Evolutionary conservation across 2,797 vertebrate species (phyloP).

Genomic region (Sebastes taczanowskii): DNA sequence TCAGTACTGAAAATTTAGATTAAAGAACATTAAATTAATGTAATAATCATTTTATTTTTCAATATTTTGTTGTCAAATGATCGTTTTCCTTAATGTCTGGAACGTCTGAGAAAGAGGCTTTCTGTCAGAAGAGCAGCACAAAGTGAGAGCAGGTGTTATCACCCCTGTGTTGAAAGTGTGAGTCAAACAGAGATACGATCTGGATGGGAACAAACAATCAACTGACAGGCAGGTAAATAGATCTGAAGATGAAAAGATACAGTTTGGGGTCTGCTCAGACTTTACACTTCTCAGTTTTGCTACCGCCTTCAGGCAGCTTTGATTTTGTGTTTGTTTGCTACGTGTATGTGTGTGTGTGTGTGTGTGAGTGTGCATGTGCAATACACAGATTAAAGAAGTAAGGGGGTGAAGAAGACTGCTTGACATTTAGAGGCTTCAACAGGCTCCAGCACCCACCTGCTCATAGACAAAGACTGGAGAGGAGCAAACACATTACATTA

Average conservation of each 20-base stretch:
- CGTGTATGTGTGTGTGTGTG: no score
- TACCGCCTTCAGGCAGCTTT: conserved; percentile 66
- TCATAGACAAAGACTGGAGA: conserved; percentile 54
- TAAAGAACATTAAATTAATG: not conserved
- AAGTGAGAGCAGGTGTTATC: conserved; percentile 45
- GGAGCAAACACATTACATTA: conserved; percentile 55
- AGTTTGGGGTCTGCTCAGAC: conserved; percentile 64
- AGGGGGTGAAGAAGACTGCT: conserved; percentile 75
- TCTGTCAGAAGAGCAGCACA: conserved; percentile 3
- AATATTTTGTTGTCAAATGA: not conserved
- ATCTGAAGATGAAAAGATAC: conserved; percentile 65
- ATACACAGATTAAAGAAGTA: conserved; percentile 69
- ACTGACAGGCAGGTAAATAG: conserved; percentile 68
- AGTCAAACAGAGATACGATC: conserved; percentile 67
- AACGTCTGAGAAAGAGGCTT: not conserved
- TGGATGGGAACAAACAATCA: conserved; percentile 66
- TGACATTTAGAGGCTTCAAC: conserved; percentile 77
- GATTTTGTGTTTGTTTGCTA: conserved; percentile 52
- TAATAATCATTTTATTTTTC: not conserved
- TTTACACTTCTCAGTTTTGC: conserved; percentile 59
- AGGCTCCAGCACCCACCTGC: conserved; percentile 60
- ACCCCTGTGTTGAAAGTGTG: conserved; percentile 44
- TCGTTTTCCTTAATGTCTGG: not conserved
- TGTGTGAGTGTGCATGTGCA: conserved; percentile 23
- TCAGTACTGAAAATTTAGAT: not conserved